These are phyloP conservation scores for Tyrannus savana DNA, from an alignment of 2,113 vertebrate species.

Conservation along the genomic window DNA sequence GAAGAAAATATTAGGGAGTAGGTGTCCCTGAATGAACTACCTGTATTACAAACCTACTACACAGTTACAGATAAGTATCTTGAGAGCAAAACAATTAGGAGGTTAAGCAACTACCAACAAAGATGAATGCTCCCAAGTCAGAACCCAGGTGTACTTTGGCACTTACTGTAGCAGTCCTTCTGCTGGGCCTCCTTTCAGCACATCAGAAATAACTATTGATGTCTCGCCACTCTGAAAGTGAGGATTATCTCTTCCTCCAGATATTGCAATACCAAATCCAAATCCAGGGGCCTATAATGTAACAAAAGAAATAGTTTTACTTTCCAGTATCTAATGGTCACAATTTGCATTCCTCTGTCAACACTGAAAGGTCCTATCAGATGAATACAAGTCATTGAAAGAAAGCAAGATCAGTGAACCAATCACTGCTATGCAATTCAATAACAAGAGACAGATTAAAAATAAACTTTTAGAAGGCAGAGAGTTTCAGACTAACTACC, in stretches of 20 bases:
- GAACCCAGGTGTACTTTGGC: background rate
- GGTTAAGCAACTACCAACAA: background rate
- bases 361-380: background rate
- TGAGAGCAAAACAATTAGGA: background rate
- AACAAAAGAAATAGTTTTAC: background rate
- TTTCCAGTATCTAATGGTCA: background rate
- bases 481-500: background rate
- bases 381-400: background rate
- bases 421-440: background rate
- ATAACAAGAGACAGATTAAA: background rate
- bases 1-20: background rate
- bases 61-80: background rate
- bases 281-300: constrained; percentile 90
- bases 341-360: background rate
- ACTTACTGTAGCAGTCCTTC: constrained; percentile 98
- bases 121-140: background rate
- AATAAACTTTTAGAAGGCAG: background rate
- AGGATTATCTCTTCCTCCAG: constrained; percentile 97
- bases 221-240: constrained; percentile 99
- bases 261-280: constrained; percentile 99
- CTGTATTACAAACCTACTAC: background rate
- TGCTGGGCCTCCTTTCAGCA: constrained; percentile 96
- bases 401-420: background rate
- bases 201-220: constrained; percentile 98
- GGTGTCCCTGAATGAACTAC: background rate